These are phyloP conservation scores for Promerops cafer DNA, from an alignment of 2,113 vertebrate species.

Conservation along the genomic window DNA sequence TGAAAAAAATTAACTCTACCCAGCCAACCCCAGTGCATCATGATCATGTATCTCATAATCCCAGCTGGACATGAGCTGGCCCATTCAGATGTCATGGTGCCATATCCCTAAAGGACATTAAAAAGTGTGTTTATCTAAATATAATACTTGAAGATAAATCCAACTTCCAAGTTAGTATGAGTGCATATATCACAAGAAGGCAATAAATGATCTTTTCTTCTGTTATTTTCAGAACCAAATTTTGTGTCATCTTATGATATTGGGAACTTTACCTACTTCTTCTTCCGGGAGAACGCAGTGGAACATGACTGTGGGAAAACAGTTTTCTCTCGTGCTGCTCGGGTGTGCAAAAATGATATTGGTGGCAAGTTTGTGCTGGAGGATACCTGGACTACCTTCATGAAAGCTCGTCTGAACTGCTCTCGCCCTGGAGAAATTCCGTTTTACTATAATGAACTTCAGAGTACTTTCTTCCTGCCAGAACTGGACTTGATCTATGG, in stretches of 20 bases:
- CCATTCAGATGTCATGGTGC: not conserved
- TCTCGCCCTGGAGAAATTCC: constrained; percentile 94
- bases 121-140: not conserved
- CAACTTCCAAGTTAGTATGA: not conserved
- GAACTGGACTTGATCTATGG: constrained; percentile 94
- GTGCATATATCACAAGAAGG: not conserved
- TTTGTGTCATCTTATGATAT: constrained; percentile 97
- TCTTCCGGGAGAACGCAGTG: constrained; percentile 94
- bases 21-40: not conserved
- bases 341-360: constrained; percentile 95
- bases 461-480: constrained; percentile 92
- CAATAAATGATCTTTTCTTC: constrained; percentile 33
- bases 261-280: constrained; percentile 96
- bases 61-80: not conserved
- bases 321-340: constrained; percentile 89
- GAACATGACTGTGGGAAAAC: constrained; percentile 95
- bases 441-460: constrained; percentile 93
- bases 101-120: not conserved
- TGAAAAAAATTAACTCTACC: not conserved
- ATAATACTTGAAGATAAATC: not conserved
- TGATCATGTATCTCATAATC: not conserved
- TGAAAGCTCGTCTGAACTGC: constrained; percentile 96
- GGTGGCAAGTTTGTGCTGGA: constrained; percentile 94
- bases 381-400: constrained; percentile 98
- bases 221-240: constrained; percentile 84